Evolutionary conservation across 2,113 vertebrate species (phyloP).

Genomic region (Tilapia sparmanii): DNA sequence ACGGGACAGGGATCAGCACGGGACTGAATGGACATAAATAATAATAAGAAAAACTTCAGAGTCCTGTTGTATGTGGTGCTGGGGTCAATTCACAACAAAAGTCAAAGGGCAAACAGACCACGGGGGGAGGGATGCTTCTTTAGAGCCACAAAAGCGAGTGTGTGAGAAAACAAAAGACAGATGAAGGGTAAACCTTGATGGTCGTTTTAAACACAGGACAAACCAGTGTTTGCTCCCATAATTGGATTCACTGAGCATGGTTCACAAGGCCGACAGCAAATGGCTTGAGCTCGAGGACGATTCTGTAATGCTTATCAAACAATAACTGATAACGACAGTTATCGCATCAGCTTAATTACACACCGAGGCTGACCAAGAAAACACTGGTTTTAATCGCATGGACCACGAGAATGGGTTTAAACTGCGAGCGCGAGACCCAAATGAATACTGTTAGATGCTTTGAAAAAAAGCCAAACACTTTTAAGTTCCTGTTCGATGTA

Average conservation of each 20-base stretch:
- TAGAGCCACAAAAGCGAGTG: neutral
- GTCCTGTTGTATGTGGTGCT: neutral
- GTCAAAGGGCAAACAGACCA: neutral
- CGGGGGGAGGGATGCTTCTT: neutral
- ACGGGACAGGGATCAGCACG: neutral
- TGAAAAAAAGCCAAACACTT: neutral
- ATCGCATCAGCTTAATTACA: neutral
- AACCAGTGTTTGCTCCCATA: conserved; percentile 1
- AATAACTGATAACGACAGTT: neutral
- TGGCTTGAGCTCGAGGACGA: neutral
- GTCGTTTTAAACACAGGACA: neutral
- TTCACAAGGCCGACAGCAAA: neutral
- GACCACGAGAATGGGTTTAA: neutral
- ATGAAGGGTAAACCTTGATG: neutral
- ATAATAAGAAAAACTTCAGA: neutral
- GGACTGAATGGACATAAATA: neutral
- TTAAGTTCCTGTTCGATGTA: neutral
- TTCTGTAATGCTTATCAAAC: neutral
- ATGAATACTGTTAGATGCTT: neutral
- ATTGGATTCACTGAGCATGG: neutral
- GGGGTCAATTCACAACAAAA: neutral
- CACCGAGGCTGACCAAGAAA: neutral
- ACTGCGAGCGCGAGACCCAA: neutral
- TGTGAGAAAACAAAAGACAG: neutral
- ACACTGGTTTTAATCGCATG: neutral